Evolutionary conservation across 2,113 vertebrate species (phyloP).

Genomic region (Edolisoma coerulescens): DNA sequence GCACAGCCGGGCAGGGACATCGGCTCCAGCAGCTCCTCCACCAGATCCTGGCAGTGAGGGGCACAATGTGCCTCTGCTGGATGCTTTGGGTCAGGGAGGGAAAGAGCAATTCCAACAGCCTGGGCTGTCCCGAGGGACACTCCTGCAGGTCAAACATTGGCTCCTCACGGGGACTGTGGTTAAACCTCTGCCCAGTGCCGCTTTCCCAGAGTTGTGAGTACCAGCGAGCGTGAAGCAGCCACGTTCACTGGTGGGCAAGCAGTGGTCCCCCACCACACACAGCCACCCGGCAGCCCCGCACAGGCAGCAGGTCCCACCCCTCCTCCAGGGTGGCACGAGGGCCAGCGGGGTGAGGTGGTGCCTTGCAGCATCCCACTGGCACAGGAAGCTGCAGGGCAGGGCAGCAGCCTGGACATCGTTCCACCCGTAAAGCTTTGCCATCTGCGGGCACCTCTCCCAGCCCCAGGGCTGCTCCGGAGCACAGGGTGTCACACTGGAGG

Average conservation of each 20-base stretch:
- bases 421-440: not conserved
- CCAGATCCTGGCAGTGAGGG: fast-evolving
- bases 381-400: not conserved
- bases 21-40: not conserved
- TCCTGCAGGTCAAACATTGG: not conserved
- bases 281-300: fast-evolving
- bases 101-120: not conserved
- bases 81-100: not conserved
- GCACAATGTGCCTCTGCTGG: not conserved
- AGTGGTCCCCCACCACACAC: fast-evolving
- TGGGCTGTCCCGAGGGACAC: not conserved
- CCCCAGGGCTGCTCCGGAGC: not conserved
- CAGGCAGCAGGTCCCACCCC: not conserved
- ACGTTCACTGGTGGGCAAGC: not conserved
- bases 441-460: not conserved
- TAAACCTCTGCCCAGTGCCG: not conserved
- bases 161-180: not conserved
- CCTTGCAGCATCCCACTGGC: not conserved
- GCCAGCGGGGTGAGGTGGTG: fast-evolving
- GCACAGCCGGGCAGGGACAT: fast-evolving
- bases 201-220: not conserved
- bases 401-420: not conserved
- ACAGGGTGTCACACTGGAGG: fast-evolving
- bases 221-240: not conserved
- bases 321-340: fast-evolving